Percentiles rank a stretch among this genome's conserved stretches.
These are phyloP conservation scores for Grammatotria lemairii DNA, from an alignment of 2,113 vertebrate species.

Conservation along the genomic window DNA sequence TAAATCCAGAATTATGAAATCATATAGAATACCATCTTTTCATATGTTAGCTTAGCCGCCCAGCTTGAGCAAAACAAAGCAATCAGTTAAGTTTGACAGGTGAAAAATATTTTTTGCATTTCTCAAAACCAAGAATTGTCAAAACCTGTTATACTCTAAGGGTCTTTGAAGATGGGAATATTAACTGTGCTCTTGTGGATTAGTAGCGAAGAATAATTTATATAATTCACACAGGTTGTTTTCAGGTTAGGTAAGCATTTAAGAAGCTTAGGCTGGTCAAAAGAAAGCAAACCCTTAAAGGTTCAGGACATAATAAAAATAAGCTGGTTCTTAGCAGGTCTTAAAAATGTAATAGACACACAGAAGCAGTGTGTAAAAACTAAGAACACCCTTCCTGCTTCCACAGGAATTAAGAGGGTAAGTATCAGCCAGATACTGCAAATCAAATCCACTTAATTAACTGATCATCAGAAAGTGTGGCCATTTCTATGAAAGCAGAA, in stretches of 20 bases:
- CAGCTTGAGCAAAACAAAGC: not conserved
- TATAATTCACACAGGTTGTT: not conserved
- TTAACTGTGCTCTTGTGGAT: not conserved
- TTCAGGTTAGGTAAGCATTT: not conserved
- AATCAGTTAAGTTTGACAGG: not conserved
- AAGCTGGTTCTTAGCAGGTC: not conserved
- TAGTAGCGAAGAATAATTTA: accelerated
- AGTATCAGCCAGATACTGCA: not conserved
- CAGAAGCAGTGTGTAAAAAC: not conserved
- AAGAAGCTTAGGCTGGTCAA: not conserved
- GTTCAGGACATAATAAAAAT: not conserved
- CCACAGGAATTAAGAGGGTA: not conserved
- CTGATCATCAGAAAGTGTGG: not conserved
- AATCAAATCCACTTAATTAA: not conserved
- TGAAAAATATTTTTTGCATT: not conserved
- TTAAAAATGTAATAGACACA: not conserved
- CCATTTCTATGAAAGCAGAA: not conserved
- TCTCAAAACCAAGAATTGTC: not conserved
- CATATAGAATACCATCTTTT: not conserved
- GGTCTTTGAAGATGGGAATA: not conserved
- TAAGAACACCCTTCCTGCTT: not conserved
- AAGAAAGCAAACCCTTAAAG: not conserved
- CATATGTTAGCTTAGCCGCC: not conserved
- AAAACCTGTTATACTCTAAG: not conserved
- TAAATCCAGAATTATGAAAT: not conserved